Conservation (phyloP, 1,140 invertebrate genomes). For the Heterodera schachtii region DNA sequence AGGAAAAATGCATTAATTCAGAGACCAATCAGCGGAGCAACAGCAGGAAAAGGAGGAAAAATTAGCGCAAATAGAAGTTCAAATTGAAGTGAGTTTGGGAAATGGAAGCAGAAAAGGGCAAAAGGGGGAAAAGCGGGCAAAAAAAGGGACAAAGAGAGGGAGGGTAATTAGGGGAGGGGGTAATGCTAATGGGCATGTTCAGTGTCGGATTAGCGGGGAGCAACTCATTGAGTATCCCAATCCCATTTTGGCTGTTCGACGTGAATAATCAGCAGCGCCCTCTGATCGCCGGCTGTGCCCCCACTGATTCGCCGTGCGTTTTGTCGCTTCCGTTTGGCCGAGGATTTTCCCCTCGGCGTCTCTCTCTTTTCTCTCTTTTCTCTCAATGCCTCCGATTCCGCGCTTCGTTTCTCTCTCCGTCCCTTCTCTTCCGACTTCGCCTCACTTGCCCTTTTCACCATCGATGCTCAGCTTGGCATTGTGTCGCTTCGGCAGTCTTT, state of each 20-base stretch:
- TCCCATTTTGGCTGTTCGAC: conserved; percentile 1
- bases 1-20: background rate
- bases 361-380: background rate
- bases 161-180: background rate
- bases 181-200: no score
- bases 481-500: background rate
- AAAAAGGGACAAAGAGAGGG: background rate
- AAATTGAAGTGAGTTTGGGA: background rate
- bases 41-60: background rate
- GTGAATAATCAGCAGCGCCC: background rate
- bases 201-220: no score
- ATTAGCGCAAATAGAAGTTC: background rate
- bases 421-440: background rate
- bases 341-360: background rate
- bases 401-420: background rate
- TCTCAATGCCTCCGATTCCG: background rate
- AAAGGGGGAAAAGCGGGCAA: no score
- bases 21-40: background rate
- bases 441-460: background rate
- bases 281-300: background rate
- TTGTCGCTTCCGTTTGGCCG: conserved; percentile 5
- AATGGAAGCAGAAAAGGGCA: background rate
- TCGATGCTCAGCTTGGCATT: background rate
- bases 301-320: background rate
- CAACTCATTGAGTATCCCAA: no score